Conservation (phyloP, 1,140 invertebrate species). For the Eulimnadia texana region DNA sequence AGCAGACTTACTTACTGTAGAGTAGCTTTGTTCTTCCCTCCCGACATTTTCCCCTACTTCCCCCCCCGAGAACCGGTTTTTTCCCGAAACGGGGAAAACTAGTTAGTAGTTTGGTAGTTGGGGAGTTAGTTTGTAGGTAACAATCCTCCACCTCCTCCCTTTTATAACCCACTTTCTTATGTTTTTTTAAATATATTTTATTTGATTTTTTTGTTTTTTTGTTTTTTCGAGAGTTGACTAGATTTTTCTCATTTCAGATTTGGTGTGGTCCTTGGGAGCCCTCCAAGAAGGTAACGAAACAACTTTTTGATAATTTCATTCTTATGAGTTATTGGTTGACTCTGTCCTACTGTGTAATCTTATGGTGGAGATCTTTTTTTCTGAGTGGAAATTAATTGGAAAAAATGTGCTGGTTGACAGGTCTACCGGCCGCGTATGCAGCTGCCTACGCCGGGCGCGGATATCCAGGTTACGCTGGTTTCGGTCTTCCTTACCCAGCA, state of each 20-base stretch:
- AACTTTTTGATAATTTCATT: not conserved
- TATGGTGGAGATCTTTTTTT: too few species aligned
- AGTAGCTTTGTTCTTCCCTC: not conserved
- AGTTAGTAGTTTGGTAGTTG: not conserved
- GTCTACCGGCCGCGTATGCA: constrained; percentile 12
- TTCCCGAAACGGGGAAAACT: too few species aligned
- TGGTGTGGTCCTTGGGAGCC: constrained; percentile 16
- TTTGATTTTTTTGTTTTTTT: constrained; percentile 7
- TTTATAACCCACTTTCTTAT: not conserved
- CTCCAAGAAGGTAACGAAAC: constrained; percentile 14
- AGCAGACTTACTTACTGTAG: not conserved
- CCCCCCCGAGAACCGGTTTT: too few species aligned
- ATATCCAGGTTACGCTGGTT: constrained; percentile 14
- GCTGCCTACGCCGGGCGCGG: constrained; percentile 14
- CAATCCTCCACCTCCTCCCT: too few species aligned
- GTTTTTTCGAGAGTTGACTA: not conserved
- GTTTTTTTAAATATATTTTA: not conserved
- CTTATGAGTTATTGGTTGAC: too few species aligned
- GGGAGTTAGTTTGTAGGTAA: too few species aligned
- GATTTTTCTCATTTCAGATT: constrained; percentile 11
- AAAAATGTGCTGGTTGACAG: not conserved
- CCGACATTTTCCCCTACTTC: too few species aligned
- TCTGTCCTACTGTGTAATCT: too few species aligned
- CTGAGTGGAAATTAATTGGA: too few species aligned
- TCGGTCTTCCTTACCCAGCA: constrained; percentile 16